Percentiles rank a stretch among this genome's conserved stretches.
Evolutionary conservation across 2,797 vertebrate genomes (phyloP).

Genomic region (Parauchenoglanis punctatus): DNA sequence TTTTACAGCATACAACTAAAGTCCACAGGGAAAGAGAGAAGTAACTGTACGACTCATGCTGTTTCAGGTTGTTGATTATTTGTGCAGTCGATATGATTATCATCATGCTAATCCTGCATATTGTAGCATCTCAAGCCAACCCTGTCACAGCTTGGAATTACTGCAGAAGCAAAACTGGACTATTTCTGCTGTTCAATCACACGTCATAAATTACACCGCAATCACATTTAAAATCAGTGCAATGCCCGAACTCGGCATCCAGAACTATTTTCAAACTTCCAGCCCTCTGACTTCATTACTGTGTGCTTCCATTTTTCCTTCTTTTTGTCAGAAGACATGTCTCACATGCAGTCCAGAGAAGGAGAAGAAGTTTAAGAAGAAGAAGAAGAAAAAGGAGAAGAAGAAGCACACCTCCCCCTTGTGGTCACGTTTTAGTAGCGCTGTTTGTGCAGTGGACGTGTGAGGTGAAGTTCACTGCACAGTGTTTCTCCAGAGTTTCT

Average conservation of each 20-base stretch:
- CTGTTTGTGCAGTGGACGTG: slow-evolving; percentile 17
- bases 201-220: slow-evolving; percentile 9
- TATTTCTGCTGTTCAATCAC: slow-evolving; percentile 5
- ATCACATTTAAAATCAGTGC: slow-evolving; percentile 63
- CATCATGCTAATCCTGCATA: slow-evolving; percentile 30
- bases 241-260: slow-evolving; percentile 51
- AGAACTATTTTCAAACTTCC: slow-evolving; percentile 5
- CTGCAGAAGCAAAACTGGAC: slow-evolving; percentile 29
- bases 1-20: background rate
- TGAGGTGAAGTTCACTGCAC: slow-evolving; percentile 35
- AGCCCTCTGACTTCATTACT: slow-evolving; percentile 37
- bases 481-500: slow-evolving; percentile 24
- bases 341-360: slow-evolving; percentile 4
- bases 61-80: slow-evolving; percentile 46
- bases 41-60: slow-evolving; percentile 61
- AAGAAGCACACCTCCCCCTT: background rate
- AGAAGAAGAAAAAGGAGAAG: background rate
- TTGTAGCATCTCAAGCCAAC: slow-evolving; percentile 24
- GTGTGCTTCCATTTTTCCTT: slow-evolving; percentile 39
- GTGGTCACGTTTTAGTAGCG: background rate
- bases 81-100: slow-evolving; percentile 45
- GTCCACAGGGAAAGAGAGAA: slow-evolving; percentile 40
- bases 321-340: slow-evolving; percentile 38
- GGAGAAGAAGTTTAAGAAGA: background rate
- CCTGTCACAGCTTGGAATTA: slow-evolving; percentile 25